Base-by-base conservation (phyloP, 2,113 vertebrate species). In the Aldabrachelys gigantea region DNA sequence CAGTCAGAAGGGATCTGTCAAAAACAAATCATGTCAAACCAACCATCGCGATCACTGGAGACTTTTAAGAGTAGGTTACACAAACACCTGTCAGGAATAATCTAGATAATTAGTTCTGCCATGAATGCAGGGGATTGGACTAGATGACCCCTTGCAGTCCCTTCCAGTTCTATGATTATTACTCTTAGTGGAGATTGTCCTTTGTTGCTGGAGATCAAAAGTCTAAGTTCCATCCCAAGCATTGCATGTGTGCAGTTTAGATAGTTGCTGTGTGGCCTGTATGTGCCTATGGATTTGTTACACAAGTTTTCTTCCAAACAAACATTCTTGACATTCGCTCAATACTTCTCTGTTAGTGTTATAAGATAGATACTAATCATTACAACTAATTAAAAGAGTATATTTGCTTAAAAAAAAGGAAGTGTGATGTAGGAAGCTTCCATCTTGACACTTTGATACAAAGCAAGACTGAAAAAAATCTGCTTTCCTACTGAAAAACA, bases 361-460 rank as follows among this genome's bases (percentile, higher is more conserved):
- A 44, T 3, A 96, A 94, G 47, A 96, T 86, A 95, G 97, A 25
- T 78, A 25, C 41, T 47, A 27, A 25, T 96, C 95, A 41, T 31
- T 27, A 93, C 76, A 35, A 94, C 86, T 78, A 84, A 80, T 82
- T 54, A 44, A 84, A 62, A 85, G 85, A 93, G n/a, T 96, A 80
- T 94, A 72, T 50, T 52, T 57, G 90, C 24, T 54, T 38, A 80
- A 92, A 92, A 94, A 53, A 29, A 59, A 85, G 91, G 89, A 94
- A 22, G 49, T 24, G 0, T 0, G 31, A 87, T 86, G 89, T 91
- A 57, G 56, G 76, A 82, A 78, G 52, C 49, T 89, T 62, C 85
- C 14, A 9, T 0, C 29, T 44, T 22, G 81, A 85, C 80, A 22
- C 19, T 72, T 38, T 17, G 44, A 9, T 16, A 22, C 29, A 57